A percentile compares a stretch with the other conserved stretches of the same genome.
Conservation (phyloP, 2,113 vertebrate species). For the Aythya baeri region DNA sequence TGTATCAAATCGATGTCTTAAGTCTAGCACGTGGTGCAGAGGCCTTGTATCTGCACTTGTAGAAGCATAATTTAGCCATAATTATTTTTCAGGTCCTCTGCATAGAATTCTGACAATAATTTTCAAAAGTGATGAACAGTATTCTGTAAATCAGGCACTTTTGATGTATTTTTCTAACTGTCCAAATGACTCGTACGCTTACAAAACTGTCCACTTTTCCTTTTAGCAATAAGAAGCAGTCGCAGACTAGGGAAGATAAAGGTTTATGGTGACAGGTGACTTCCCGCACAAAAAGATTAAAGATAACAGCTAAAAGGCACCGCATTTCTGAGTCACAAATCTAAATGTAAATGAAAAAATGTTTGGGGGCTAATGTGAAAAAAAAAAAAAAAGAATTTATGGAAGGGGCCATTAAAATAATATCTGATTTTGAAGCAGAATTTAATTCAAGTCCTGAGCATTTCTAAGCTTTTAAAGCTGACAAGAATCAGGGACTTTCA, state of each 20-base stretch:
- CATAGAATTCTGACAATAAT: neutral
- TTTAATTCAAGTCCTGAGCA: constrained; percentile 12
- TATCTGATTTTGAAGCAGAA: constrained; percentile 15
- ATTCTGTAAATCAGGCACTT: neutral
- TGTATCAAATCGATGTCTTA: neutral
- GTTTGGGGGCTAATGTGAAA: neutral
- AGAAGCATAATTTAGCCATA: neutral
- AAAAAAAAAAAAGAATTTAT: neutral
- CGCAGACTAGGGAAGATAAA: neutral
- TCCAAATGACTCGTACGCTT: neutral
- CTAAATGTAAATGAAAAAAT: constrained; percentile 37
- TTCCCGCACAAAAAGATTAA: constrained; percentile 16
- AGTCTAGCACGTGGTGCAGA: neutral
- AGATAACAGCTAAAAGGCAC: constrained; percentile 29
- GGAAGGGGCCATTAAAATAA: constrained; percentile 28
- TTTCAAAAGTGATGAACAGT: neutral
- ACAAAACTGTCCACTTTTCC: neutral
- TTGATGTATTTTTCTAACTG: neutral
- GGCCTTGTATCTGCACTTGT: neutral
- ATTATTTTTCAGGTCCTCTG: neutral
- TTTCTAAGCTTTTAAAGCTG: constrained; percentile 38
- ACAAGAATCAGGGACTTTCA: constrained; percentile 15
- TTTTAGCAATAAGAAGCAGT: neutral
- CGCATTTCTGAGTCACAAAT: neutral
- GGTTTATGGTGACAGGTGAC: constrained; percentile 40